These are phyloP conservation scores for Tridacna gigas DNA, from an alignment of 2,888 invertebrate genomes.

Conservation along the genomic window DNA sequence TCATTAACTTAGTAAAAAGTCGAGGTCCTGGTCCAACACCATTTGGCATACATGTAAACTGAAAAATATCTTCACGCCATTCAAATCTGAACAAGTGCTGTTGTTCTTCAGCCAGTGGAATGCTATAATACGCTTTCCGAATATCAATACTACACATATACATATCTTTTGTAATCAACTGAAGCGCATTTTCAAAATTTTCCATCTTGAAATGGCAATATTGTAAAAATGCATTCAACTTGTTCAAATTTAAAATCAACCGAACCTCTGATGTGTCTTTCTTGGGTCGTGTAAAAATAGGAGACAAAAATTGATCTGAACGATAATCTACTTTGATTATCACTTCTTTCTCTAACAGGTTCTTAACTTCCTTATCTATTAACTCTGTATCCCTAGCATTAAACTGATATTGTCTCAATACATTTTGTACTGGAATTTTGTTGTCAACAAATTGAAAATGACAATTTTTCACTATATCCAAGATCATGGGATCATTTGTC, in stretches of 20 bases:
- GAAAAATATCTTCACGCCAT: conserved; percentile 51
- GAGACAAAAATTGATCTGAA: neutral
- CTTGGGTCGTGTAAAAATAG: neutral
- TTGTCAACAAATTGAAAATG: conserved; percentile 3
- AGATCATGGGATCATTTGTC: no score
- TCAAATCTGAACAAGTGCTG: conserved; percentile 48
- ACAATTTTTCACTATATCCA: conserved; percentile 7
- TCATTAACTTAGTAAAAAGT: conserved; percentile 64
- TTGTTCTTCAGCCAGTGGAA: conserved; percentile 42
- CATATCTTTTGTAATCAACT: no score
- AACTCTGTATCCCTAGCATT: neutral
- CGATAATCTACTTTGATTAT: neutral
- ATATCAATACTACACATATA: neutral
- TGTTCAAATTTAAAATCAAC: no score
- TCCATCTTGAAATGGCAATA: no score
- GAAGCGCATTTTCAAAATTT: no score
- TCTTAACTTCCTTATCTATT: neutral
- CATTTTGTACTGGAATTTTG: neutral
- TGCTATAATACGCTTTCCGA: conserved; percentile 48
- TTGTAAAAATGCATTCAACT: no score
- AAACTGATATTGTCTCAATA: neutral
- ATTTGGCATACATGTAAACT: conserved; percentile 50
- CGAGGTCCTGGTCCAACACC: conserved; percentile 54
- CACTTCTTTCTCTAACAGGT: neutral
- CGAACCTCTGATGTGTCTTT: neutral